A percentile compares a stretch with the other conserved stretches of the same genome.
These are phyloP conservation scores for Netelia virgata DNA, from an alignment of 2,888 invertebrate species.

Conservation along the genomic window DNA sequence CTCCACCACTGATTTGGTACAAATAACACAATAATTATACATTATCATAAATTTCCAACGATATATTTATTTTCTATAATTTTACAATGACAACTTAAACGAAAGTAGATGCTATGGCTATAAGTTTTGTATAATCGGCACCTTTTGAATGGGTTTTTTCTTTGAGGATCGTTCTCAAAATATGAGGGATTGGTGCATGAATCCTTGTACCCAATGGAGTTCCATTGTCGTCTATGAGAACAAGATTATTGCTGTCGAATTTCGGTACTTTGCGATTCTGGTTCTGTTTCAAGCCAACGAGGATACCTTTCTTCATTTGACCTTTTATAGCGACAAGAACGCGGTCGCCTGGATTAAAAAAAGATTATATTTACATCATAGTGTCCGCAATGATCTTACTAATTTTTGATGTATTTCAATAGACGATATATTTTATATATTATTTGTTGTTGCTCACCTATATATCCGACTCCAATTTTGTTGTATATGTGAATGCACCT, in stretches of 20 bases:
- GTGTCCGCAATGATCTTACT: background rate
- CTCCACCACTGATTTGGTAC: too few species aligned
- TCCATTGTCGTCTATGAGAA: slow-evolving; percentile 97
- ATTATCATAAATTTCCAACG: background rate
- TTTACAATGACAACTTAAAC: slow-evolving; percentile 86
- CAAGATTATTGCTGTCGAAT: slow-evolving; percentile 98
- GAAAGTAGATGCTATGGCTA: slow-evolving; percentile 96
- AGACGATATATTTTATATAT: too few species aligned
- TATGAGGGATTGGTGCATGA: slow-evolving; percentile 97
- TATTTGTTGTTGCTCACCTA: slow-evolving; percentile 85
- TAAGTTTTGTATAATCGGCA: slow-evolving; percentile 96
- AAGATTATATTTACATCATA: background rate
- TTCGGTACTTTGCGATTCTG: slow-evolving; percentile 94
- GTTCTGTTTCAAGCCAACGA: slow-evolving; percentile 94
- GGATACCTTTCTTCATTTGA: slow-evolving; percentile 96
- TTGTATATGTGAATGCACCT: slow-evolving; percentile 97
- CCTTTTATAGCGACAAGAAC: slow-evolving; percentile 97
- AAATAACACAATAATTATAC: too few species aligned
- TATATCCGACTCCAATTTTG: slow-evolving; percentile 88
- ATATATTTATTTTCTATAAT: slow-evolving; percentile 13
- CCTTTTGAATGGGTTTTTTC: slow-evolving; percentile 93
- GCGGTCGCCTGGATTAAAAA: slow-evolving; percentile 89
- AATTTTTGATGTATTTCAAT: background rate
- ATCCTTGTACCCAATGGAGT: slow-evolving; percentile 98
- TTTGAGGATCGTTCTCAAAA: slow-evolving; percentile 93